These are phyloP conservation scores for Anneissia japonica DNA, from an alignment of 35 echinoderm and acorn worm genomes.

Conservation along the genomic window DNA sequence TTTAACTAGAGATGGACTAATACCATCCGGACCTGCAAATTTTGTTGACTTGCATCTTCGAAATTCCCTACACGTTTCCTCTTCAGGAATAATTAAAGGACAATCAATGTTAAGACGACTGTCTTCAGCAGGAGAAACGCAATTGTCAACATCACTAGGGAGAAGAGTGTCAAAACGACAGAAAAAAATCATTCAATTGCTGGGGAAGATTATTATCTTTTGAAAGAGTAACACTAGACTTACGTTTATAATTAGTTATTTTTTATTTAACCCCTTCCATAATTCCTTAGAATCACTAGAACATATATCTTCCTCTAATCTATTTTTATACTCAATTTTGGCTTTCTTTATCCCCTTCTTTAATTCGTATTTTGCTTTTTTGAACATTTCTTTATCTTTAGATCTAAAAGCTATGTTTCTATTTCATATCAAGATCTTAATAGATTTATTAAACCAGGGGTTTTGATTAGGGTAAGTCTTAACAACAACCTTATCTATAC, in stretches of 20 bases:
- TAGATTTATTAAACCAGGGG: conserved; percentile 21
- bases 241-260: neutral
- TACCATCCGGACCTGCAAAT: too few relatives aligned
- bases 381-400: neutral
- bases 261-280: conserved; percentile 7
- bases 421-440: neutral
- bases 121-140: too few relatives aligned
- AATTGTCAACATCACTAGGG: too few relatives aligned
- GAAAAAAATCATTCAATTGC: neutral
- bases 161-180: neutral
- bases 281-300: neutral
- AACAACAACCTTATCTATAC: neutral
- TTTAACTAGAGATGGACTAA: too few relatives aligned
- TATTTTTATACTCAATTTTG: conserved; percentile 3
- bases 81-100: too few relatives aligned
- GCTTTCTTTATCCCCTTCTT: neutral
- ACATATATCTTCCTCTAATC: conserved; percentile 14
- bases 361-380: neutral
- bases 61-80: too few relatives aligned
- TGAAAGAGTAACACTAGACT: neutral
- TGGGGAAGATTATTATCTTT: neutral
- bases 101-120: too few relatives aligned
- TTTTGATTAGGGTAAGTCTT: conserved; percentile 23
- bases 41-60: too few relatives aligned
- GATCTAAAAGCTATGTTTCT: neutral